Evolutionary conservation across 2,888 invertebrate species (phyloP), one percentile per base, ranked within the genome.

Genomic region (Uloborus plumipes): DNA sequence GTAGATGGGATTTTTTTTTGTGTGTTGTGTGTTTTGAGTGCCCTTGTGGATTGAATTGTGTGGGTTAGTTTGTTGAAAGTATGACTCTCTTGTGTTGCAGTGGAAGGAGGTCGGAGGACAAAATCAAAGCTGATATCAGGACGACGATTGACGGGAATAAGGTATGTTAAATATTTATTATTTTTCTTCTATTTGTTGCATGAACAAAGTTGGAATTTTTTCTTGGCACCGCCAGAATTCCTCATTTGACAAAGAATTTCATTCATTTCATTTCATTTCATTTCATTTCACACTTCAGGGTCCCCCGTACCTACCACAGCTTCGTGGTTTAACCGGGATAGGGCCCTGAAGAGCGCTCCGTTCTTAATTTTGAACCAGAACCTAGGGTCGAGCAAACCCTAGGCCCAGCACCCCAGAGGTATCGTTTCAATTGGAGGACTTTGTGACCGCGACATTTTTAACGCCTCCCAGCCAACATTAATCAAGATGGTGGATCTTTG

Each of bases 51-150:
- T 14, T 13, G 51, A 64, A 67, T 26, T 26, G 64, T n/a, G 16
- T 9, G 65, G 20, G 22, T 51, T 31, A 51, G 18, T 69, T 53
- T 2, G 39, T 26, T 39, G 70, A 49, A 9, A 76, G 22, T 9
- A 76, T 76, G 75, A 76, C 76, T 66, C 81, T 82, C 49, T 76
- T 82, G 66, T 82, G 81, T 82, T 82, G 81, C 71, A 82, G 81
- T 66, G 81, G 81, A 51, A 69, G 81, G 31, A 70, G 81, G 61
- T 26, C 71, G 6, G 81, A 82, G 58, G 81, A 82, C 39, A 75
- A 82, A 61, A 71, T 55, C n/a, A 75, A 71, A 26, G 20, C 66
- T 16, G 55, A 50, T 2, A 61, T 61, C 16, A 50, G 59, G 18
- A 70, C 71, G 49, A 53, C 64, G 22, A 50, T 76, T 14, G 81